Base-by-base conservation (phyloP, 2,113 vertebrate species). In the Electrona antarctica region DNA sequence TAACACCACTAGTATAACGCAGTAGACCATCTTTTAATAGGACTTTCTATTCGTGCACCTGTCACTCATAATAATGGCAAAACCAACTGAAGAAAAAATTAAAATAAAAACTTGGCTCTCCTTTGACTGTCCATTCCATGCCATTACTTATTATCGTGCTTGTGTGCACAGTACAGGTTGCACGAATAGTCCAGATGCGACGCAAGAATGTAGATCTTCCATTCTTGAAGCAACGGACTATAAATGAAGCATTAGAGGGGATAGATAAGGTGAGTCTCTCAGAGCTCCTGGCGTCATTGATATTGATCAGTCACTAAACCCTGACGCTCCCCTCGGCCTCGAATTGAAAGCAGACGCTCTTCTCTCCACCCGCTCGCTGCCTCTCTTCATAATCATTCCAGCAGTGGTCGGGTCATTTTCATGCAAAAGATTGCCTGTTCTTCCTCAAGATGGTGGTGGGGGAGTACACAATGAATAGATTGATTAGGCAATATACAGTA, bases 351-450 rank as follows among this genome's bases (percentile, higher is more conserved):
- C 68, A 54, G 50, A 66, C 85, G 62, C 78, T 85, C 84, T 55
- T 79, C 49, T 67, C 75, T 76, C 48, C 65, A 62, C 64, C 9
- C 4, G 69, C n/a, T n/a, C n/a, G n/a, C n/a, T 21, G 21, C 21
- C 63, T 77, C 61, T 79, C 73, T 52, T 70, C 79, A 54, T 67
- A 78, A 68, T 15, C 50, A 55, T 66, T 82, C 68, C 54, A 80
- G 68, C 77, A 63, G 21, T 48, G 62, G 74, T 60, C 65, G 59
- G 64, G 76, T 85, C 72, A 81, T 90, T 91, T 89, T 81, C 74
- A 86, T 88, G 82, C 74, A 82, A 90, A 82, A 87, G 79, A 79
- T 83, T 84, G 83, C 69, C 85, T 91, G 90, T 88, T 78, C 74
- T 74, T 74, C 82, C 81, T 70, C 0, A 41, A 2, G 33, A 2